Evolutionary conservation across 2,797 vertebrate species (phyloP).

Genomic region (Poeciliopsis paucimaculata): DNA sequence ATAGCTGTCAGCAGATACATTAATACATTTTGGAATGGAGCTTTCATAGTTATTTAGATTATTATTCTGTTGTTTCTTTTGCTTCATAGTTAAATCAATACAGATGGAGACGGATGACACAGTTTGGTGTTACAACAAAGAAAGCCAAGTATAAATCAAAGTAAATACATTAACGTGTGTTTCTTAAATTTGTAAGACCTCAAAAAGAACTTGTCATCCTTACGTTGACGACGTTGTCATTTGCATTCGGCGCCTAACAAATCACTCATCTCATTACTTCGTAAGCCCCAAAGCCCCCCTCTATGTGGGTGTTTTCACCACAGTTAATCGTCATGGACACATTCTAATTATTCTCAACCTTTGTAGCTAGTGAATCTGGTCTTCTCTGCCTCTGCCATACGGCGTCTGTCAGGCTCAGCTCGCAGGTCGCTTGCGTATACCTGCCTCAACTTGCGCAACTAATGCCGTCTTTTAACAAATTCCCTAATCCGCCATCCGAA

Average conservation of each 20-base stretch:
- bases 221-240: neutral
- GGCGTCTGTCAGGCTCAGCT: constrained; percentile 16
- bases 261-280: constrained; percentile 7
- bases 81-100: neutral
- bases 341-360: constrained; percentile 43
- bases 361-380: constrained; percentile 2
- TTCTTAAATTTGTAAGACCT: neutral
- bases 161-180: neutral
- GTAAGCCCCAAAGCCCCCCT: constrained; percentile 10
- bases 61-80: too few species aligned
- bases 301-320: constrained; percentile 19
- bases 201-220: constrained; percentile 3
- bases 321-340: constrained; percentile 50
- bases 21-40: neutral
- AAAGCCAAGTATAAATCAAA: neutral
- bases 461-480: constrained; percentile 50
- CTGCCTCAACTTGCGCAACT: constrained; percentile 66
- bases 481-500: constrained; percentile 43
- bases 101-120: neutral
- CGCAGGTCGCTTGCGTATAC: constrained; percentile 48
- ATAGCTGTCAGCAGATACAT: neutral
- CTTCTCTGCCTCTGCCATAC: constrained; percentile 12
- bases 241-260: constrained; percentile 1
- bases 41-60: neutral
- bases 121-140: neutral